Conservation (phyloP, 2,797 vertebrate genomes). For the Thunnus albacares region DNA sequence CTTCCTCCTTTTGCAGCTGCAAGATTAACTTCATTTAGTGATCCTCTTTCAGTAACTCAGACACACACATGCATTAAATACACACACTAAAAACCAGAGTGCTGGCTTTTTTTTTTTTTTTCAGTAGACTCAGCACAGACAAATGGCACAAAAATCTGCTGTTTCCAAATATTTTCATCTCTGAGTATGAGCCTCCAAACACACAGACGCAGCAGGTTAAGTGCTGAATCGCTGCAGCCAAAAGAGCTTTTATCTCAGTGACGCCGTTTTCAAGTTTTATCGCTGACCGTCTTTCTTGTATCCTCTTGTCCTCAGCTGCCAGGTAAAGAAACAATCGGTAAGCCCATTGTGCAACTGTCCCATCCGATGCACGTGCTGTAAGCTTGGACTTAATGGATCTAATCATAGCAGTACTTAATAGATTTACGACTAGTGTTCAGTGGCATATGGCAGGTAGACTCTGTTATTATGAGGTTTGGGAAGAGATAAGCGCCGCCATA, state of each 20-base stretch:
- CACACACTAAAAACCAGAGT: background rate
- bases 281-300: constrained; percentile 22
- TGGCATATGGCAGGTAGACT: constrained; percentile 76
- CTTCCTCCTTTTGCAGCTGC: constrained; percentile 11
- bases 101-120: background rate
- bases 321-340: constrained; percentile 34
- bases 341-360: constrained; percentile 12
- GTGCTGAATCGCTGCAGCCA: constrained; percentile 54
- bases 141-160: constrained; percentile 25
- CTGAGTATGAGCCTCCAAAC: constrained; percentile 32
- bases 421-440: constrained; percentile 68
- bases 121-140: constrained; percentile 22
- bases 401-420: constrained; percentile 51
- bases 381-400: constrained; percentile 18
- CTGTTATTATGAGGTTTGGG: constrained; percentile 60
- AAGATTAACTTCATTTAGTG: background rate
- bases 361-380: constrained; percentile 23
- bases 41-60: constrained; percentile 2
- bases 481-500: constrained; percentile 63
- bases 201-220: constrained; percentile 48
- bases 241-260: constrained; percentile 72
- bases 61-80: background rate
- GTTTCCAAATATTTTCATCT: constrained; percentile 60
- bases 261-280: constrained; percentile 44
- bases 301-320: constrained; percentile 45